Evolutionary conservation across 2,797 vertebrate species (phyloP).

Genomic region (Natrix natrix): DNA sequence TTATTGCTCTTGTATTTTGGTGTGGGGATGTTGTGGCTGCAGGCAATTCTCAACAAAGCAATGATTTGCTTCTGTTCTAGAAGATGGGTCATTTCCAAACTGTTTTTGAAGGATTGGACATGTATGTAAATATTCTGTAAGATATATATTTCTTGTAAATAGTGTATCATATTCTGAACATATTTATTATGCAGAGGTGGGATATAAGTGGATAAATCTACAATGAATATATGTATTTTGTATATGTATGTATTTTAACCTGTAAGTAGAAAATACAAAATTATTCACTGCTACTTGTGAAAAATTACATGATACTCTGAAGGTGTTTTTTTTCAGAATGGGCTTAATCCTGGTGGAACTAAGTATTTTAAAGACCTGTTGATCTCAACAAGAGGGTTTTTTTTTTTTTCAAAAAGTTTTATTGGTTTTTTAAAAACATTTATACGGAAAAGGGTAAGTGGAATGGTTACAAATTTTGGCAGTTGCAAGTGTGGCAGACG

Average conservation of each 20-base stretch:
- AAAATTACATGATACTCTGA: constrained; percentile 7
- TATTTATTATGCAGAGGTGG: constrained; percentile 52
- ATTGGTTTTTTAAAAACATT: no score
- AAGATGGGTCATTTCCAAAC: not conserved
- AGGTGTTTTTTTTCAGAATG: constrained; percentile 34
- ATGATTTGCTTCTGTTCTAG: not conserved
- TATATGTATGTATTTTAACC: constrained; percentile 28
- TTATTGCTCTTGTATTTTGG: not conserved
- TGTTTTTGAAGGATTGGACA: not conserved
- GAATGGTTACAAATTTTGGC: no score
- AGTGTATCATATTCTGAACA: constrained; percentile 50
- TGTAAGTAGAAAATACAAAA: constrained; percentile 11
- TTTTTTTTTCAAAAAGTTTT: no score
- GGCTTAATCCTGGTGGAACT: not conserved
- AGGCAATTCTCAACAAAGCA: not conserved
- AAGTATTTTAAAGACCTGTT: not conserved
- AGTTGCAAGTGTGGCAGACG: no score
- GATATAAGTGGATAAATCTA: constrained; percentile 37
- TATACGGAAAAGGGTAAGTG: no score
- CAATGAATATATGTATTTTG: constrained; percentile 21
- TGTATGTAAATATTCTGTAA: not conserved
- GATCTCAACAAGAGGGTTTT: not conserved
- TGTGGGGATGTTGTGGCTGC: not conserved
- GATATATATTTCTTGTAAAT: constrained; percentile 57
- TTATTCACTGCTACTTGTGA: constrained; percentile 38